Evolutionary conservation across 1,140 invertebrate genomes (phyloP).

Genomic region (Chrysomallon squamiferum): DNA sequence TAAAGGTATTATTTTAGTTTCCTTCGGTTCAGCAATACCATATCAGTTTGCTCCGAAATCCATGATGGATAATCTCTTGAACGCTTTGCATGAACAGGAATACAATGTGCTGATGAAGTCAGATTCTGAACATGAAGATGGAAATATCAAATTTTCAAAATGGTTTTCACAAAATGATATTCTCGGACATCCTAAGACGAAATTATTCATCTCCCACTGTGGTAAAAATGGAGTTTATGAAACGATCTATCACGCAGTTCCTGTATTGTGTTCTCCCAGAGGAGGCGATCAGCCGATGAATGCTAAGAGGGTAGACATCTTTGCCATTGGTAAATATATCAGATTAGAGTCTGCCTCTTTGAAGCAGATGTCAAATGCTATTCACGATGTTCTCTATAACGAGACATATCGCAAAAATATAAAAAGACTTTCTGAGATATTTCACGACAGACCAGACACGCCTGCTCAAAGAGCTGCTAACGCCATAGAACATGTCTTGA

Average conservation of each 20-base stretch:
- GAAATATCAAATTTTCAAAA: conserved; percentile 74
- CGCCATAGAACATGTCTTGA: conserved; percentile 38
- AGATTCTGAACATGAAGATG: neutral
- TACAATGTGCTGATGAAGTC: neutral
- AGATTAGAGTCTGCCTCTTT: conserved; percentile 39
- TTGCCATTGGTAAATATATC: conserved; percentile 54
- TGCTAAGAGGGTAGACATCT: conserved; percentile 47
- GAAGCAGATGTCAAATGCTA: conserved; percentile 34
- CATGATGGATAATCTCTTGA: neutral
- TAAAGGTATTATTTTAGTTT: conserved; percentile 15
- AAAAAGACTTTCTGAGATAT: conserved; percentile 29
- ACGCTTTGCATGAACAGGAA: neutral
- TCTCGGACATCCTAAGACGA: conserved; percentile 66
- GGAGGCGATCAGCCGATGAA: conserved; percentile 72
- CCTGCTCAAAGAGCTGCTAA: conserved; percentile 24
- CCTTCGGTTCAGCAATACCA: conserved; percentile 10
- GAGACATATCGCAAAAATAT: conserved; percentile 24
- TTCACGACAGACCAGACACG: conserved; percentile 9
- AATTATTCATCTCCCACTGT: conserved; percentile 69
- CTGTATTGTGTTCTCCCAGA: conserved; percentile 77
- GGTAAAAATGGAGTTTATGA: conserved; percentile 78
- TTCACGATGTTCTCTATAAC: conserved; percentile 30
- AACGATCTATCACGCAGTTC: conserved; percentile 76
- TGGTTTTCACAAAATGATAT: conserved; percentile 86
- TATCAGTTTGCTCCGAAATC: neutral